A percentile compares a stretch with the other conserved stretches of the same genome.
phyloP scores from a whole-genome alignment of 53 echinoderm and acorn worm species.

The Hippasteria phrygiana region DNA sequence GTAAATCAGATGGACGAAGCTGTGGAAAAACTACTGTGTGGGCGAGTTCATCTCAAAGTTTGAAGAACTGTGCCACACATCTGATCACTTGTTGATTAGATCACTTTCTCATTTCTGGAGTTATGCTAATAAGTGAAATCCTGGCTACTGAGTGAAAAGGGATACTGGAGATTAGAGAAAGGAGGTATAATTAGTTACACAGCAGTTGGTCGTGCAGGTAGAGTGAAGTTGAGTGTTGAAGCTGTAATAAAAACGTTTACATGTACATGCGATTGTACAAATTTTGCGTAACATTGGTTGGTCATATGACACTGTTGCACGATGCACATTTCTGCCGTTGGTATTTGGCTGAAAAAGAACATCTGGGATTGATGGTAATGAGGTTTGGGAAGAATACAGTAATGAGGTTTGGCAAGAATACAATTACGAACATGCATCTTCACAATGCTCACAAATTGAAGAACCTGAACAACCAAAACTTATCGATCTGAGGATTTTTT shows the following conservation, averaged over 20 bases:
- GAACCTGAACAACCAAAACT: neutral
- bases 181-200: too few species aligned
- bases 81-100: too few species aligned
- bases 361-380: conserved; percentile 28
- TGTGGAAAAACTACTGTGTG: too few species aligned
- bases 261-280: neutral
- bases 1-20: too few species aligned
- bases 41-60: too few species aligned
- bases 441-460: neutral
- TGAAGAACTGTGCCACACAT: too few species aligned
- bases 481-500: neutral
- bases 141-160: too few species aligned
- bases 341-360: conserved; percentile 37
- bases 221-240: neutral
- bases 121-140: too few species aligned
- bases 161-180: too few species aligned
- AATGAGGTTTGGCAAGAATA: neutral
- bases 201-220: neutral
- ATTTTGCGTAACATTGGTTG: neutral
- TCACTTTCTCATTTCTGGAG: too few species aligned
- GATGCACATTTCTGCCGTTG: neutral
- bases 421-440: neutral
- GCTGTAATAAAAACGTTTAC: neutral
- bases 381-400: conserved; percentile 4
- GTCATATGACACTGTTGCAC: neutral